Percentiles rank a stretch among this genome's conserved stretches.
These are phyloP conservation scores for Lithobates sylvaticus DNA, from an alignment of 2,797 vertebrate species.

Conservation along the genomic window DNA sequence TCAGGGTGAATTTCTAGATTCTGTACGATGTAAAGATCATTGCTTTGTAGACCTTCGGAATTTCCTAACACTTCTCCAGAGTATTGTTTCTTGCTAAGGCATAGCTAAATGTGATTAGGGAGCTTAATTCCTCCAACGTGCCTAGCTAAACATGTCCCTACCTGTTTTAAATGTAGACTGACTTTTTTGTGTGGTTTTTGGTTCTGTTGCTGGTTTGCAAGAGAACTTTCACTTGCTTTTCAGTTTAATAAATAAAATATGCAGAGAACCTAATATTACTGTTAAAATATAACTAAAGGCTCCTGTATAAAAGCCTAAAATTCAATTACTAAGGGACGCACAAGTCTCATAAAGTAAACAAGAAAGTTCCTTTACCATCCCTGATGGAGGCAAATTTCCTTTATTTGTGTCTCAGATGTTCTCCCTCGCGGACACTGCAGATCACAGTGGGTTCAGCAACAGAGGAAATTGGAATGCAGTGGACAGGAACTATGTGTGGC, in stretches of 20 bases:
- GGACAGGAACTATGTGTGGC: no score
- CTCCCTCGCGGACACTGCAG: no score
- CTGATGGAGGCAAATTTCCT: no score
- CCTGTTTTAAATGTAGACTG: background rate
- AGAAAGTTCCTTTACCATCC: no score
- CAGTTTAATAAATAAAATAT: background rate
- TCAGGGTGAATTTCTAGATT: background rate
- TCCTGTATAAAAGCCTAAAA: no score
- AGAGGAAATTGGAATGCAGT: no score
- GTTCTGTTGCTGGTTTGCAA: background rate
- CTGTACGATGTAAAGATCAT: background rate
- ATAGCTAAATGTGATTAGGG: slow-evolving; percentile 4
- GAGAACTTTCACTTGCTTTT: background rate
- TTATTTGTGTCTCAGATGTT: no score
- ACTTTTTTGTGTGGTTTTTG: background rate
- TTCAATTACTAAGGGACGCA: no score
- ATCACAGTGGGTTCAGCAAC: no score
- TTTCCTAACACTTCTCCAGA: background rate
- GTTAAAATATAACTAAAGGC: background rate
- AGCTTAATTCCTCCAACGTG: background rate
- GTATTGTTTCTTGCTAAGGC: background rate
- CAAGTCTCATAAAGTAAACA: no score
- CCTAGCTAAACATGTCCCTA: background rate
- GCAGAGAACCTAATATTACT: background rate
- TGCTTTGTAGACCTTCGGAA: no score